Evolutionary conservation across 2,797 vertebrate genomes (phyloP).

Genomic region (Brachyalestes nurse): DNA sequence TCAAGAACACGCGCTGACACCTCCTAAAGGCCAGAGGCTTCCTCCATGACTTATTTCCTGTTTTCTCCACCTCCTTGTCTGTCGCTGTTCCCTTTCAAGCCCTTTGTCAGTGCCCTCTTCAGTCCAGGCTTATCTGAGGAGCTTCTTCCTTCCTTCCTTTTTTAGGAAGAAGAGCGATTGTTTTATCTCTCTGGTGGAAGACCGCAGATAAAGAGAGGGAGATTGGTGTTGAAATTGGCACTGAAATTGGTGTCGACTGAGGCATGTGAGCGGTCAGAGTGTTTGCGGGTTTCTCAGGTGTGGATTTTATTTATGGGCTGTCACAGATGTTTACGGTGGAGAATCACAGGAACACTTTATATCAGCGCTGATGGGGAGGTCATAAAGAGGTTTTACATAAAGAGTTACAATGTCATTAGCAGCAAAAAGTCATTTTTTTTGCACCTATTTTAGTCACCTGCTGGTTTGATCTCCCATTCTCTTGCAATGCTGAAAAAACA

Average conservation of each 20-base stretch:
- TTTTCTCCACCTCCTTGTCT: slow-evolving; percentile 32
- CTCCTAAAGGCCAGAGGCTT: slow-evolving; percentile 56
- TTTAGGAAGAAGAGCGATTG: slow-evolving; percentile 56
- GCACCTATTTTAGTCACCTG: too few relatives aligned
- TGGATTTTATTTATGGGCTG: not conserved
- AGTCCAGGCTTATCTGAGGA: slow-evolving; percentile 67
- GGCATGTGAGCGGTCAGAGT: not conserved
- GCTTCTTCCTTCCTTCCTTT: slow-evolving; percentile 72
- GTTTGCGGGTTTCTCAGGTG: not conserved
- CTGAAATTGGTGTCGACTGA: not conserved
- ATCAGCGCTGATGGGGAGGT: not conserved
- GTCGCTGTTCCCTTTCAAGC: slow-evolving; percentile 30
- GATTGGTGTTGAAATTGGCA: slow-evolving; percentile 14
- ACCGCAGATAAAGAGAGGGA: slow-evolving; percentile 3
- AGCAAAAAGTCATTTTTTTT: too few relatives aligned
- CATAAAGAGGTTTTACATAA: too few relatives aligned
- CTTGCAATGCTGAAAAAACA: too few relatives aligned
- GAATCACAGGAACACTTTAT: not conserved
- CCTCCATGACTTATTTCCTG: slow-evolving; percentile 66
- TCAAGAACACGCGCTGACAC: slow-evolving; percentile 55
- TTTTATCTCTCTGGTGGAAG: slow-evolving; percentile 29
- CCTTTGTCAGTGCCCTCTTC: slow-evolving; percentile 52
- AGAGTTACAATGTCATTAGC: too few relatives aligned
- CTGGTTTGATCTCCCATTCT: too few relatives aligned
- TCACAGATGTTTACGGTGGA: not conserved